A percentile compares a stretch with the other conserved stretches of the same genome.
These are phyloP conservation scores for Plestiodon gilberti DNA, from an alignment of 2,113 vertebrate species.

Conservation along the genomic window DNA sequence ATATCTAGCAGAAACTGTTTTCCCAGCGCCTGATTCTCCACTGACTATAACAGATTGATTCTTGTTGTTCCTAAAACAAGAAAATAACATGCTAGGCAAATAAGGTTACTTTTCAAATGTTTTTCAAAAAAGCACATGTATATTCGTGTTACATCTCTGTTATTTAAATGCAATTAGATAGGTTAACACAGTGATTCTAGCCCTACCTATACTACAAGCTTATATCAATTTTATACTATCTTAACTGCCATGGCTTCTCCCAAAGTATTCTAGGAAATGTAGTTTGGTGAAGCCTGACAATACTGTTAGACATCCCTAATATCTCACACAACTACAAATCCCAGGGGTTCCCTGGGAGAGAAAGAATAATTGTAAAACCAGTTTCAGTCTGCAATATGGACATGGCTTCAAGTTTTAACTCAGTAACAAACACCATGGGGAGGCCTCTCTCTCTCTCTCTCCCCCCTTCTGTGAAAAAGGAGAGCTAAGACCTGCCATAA, in stretches of 20 bases:
- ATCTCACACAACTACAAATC: background rate
- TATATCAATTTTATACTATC: background rate
- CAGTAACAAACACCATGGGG: no score
- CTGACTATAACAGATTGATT: conserved; percentile 98
- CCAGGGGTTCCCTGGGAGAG: no score
- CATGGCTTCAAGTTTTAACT: no score
- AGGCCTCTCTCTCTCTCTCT: no score
- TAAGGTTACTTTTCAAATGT: background rate
- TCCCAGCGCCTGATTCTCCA: conserved; percentile 96
- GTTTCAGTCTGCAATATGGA: no score
- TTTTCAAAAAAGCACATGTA: background rate
- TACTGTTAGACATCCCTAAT: background rate
- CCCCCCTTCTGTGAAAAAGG: no score
- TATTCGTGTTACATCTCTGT: background rate
- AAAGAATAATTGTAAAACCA: no score
- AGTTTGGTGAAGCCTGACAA: background rate
- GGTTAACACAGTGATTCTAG: background rate
- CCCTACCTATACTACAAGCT: background rate
- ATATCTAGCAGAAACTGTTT: conserved; percentile 95
- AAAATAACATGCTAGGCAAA: background rate
- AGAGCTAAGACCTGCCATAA: no score
- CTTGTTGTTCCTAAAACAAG: conserved; percentile 85
- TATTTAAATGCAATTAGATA: background rate
- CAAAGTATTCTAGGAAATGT: background rate
- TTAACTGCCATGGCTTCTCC: background rate